These are phyloP conservation scores for Merops nubicus DNA, from an alignment of 2,113 vertebrate genomes.

Conservation along the genomic window DNA sequence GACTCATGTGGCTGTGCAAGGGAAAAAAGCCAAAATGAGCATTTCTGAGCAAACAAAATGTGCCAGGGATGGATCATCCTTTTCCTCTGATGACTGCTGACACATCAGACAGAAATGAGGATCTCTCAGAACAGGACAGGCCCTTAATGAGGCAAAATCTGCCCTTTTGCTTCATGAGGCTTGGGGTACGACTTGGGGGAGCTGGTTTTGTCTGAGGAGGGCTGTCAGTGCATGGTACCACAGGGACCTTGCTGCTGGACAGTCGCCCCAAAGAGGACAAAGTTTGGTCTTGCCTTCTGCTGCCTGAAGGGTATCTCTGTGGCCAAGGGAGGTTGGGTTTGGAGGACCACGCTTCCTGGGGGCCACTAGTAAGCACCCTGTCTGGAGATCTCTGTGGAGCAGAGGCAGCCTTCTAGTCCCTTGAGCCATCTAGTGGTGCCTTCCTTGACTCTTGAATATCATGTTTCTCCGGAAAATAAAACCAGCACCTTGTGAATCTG, in stretches of 20 bases:
- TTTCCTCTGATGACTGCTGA: neutral
- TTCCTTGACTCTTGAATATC: neutral
- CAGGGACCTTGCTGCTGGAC: neutral
- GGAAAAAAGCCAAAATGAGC: neutral
- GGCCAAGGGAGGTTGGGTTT: neutral
- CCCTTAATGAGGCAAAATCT: neutral
- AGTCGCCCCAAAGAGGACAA: neutral
- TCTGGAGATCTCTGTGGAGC: neutral
- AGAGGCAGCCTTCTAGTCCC: neutral
- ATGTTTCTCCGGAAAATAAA: neutral
- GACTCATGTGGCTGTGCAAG: neutral
- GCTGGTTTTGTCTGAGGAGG: neutral
- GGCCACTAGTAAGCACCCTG: accelerated
- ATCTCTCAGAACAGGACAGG: neutral
- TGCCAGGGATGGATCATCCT: neutral
- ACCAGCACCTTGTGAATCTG: neutral
- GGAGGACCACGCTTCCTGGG: neutral
- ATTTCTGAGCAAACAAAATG: neutral
- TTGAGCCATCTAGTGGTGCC: slow-evolving; percentile 37
- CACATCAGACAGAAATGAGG: neutral
- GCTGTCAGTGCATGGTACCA: neutral
- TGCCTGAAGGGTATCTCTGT: accelerated
- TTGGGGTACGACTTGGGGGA: accelerated
- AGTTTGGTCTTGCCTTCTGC: neutral
- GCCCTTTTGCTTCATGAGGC: neutral